These are phyloP conservation scores for Drosophila arizonae DNA, from an alignment of 1,140 invertebrate species.

Conservation along the genomic window DNA sequence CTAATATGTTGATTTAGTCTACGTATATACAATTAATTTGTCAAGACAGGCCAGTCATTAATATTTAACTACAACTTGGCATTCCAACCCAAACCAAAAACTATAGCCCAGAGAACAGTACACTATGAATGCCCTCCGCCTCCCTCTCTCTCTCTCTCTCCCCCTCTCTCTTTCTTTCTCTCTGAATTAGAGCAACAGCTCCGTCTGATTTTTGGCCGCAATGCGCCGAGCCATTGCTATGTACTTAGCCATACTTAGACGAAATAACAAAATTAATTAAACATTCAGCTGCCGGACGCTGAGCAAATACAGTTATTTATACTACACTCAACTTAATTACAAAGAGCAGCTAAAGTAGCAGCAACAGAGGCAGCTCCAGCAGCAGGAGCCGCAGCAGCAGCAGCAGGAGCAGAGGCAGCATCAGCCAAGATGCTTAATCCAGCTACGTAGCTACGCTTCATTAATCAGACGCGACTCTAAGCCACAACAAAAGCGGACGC, in stretches of 20 bases:
- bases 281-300: slow-evolving; percentile 57
- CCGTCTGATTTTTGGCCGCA: slow-evolving; percentile 26
- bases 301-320: slow-evolving; percentile 79
- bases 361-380: slow-evolving; percentile 40
- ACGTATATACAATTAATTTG: neutral
- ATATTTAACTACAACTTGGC: slow-evolving; percentile 3
- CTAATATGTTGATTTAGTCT: neutral
- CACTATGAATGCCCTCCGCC: too few species aligned
- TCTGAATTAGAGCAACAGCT: neutral
- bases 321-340: slow-evolving; percentile 81
- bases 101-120: neutral
- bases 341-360: slow-evolving; percentile 57
- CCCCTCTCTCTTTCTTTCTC: too few species aligned
- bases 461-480: slow-evolving; percentile 78
- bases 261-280: slow-evolving; percentile 79
- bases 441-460: slow-evolving; percentile 76
- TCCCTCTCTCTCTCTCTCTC: too few species aligned
- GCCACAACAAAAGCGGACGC: slow-evolving; percentile 68
- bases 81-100: neutral
- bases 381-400: slow-evolving; percentile 33
- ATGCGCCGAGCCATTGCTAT: slow-evolving; percentile 41
- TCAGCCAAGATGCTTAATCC: slow-evolving; percentile 60
- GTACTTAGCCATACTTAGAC: slow-evolving; percentile 69
- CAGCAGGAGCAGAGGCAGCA: slow-evolving; percentile 29
- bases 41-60: neutral